Evolutionary conservation across 1,140 invertebrate genomes (phyloP).

Genomic region (Daktulosphaira vitifoliae): DNA sequence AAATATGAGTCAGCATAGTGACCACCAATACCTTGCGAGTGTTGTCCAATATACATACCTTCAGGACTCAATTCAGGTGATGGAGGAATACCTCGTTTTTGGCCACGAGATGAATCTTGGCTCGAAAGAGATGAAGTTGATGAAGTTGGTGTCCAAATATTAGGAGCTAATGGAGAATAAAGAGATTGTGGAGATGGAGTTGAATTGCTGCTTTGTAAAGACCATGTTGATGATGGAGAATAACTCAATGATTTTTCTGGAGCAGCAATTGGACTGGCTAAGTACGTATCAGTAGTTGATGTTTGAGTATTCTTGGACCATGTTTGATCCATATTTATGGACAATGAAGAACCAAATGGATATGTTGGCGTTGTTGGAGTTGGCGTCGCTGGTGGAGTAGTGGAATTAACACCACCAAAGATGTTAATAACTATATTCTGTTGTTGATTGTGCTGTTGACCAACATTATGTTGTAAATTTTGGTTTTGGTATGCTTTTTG

Average conservation of each 20-base stretch:
- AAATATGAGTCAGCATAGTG: conserved; percentile 52
- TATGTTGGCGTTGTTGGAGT: conserved; percentile 37
- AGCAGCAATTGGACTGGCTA: conserved; percentile 36
- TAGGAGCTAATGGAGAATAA: conserved; percentile 35
- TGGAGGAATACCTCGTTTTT: conserved; percentile 49
- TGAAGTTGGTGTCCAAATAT: conserved; percentile 35
- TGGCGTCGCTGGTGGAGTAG: conserved; percentile 11
- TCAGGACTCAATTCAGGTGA: conserved; percentile 49
- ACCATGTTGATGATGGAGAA: conserved; percentile 33
- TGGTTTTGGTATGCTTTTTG: conserved; percentile 26
- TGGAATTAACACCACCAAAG: conserved; percentile 18
- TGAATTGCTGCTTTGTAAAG: conserved; percentile 15
- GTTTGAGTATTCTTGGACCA: conserved; percentile 32
- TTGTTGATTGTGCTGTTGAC: conserved; percentile 14
- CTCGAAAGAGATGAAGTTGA: conserved; percentile 18
- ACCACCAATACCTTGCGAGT: conserved; percentile 51
- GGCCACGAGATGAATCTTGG: conserved; percentile 43
- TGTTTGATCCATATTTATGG: conserved; percentile 10
- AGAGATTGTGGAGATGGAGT: conserved; percentile 32
- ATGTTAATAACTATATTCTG: conserved; percentile 26
- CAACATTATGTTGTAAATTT: conserved; percentile 14
- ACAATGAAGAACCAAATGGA: conserved; percentile 35
- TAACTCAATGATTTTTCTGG: conserved; percentile 23
- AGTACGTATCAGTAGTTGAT: conserved; percentile 31
- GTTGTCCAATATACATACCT: conserved; percentile 49